Evolutionary conservation across 2,113 vertebrate species (phyloP).

Genomic region (Heterochromis multidens): DNA sequence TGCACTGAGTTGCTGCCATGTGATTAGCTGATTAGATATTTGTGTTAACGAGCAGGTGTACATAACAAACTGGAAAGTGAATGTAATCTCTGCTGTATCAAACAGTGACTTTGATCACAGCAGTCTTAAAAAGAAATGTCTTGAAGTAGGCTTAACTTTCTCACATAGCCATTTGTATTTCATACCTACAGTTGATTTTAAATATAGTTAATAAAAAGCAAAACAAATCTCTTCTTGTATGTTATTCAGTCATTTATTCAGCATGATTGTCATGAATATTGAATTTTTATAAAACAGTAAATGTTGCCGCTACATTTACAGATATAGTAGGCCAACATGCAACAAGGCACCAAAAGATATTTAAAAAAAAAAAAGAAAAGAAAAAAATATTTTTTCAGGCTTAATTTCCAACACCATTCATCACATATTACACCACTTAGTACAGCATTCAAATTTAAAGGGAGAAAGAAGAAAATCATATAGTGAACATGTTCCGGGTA

Average conservation of each 20-base stretch:
- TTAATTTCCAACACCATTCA: slow-evolving; percentile 2
- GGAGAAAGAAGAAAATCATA: not conserved
- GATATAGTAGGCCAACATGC: slow-evolving; percentile 26
- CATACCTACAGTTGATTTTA: too few relatives aligned
- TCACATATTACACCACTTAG: not conserved
- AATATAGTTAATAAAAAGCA: not conserved
- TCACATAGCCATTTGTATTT: not conserved
- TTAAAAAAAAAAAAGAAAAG: not conserved
- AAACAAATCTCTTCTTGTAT: not conserved
- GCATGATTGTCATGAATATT: slow-evolving; percentile 53
- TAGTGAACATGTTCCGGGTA: not conserved
- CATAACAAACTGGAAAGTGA: too few relatives aligned
- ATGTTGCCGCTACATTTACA: slow-evolving; percentile 3
- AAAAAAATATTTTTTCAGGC: not conserved
- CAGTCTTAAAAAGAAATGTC: not conserved
- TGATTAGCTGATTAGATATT: too few relatives aligned
- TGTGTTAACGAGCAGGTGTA: too few relatives aligned
- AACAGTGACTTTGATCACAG: too few relatives aligned
- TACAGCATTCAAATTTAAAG: slow-evolving; percentile 13
- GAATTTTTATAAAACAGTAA: slow-evolving; percentile 22
- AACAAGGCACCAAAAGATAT: slow-evolving; percentile 45
- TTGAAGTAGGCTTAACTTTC: not conserved
- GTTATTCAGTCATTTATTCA: slow-evolving; percentile 49
- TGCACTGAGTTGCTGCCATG: too few relatives aligned
- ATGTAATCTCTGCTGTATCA: too few relatives aligned